Evolutionary conservation across 1,140 invertebrate genomes (phyloP), one percentile per base, ranked within the genome.

Genomic region (Heliothis virescens): DNA sequence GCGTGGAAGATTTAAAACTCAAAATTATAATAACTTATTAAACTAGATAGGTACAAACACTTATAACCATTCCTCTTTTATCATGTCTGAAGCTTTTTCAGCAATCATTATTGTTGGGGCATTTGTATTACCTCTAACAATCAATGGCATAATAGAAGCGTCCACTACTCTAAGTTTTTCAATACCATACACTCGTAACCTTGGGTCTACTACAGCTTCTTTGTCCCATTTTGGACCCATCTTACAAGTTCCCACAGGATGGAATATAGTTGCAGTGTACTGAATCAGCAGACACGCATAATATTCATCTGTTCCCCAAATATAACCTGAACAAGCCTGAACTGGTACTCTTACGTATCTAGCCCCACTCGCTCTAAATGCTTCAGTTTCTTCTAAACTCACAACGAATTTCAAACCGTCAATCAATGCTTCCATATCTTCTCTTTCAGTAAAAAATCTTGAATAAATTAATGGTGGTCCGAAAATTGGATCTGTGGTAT

Each of bases 191-290:
- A 98, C 97, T 78, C 95, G 93, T 63, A 98, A 91, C 82, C 96
- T 95, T 0, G 96, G 95, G 92, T 97, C 96, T 0, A 98, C 97
- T 0, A 98, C 97, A 4, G 97, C 96, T 0, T 95, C 94, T 3
- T 95, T 94, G 90, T 98, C 97, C 2, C 86, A 94, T 15, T 85
- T 79, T 0, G 96, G 96, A 0, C 98, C 98, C 98, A 99, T 99
- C 92, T 98, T 98, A 87, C 97, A 97, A 0, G 98, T 98, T 0
- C 98, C 97, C 1, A 96, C 96, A 29, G 97, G 96, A 89, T 98
- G 98, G 84, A 97, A 98, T 62, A 98, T 96, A 0, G 96, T 97
- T 26, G 96, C 95, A 0, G 97, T 97, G 29, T 97, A 96, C 76
- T 96, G 95, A 26, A 95, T 95, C 0, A 96, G 93, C 57, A 96